Conservation (phyloP, 2,113 vertebrate species). For the Ranitomeya variabilis region DNA sequence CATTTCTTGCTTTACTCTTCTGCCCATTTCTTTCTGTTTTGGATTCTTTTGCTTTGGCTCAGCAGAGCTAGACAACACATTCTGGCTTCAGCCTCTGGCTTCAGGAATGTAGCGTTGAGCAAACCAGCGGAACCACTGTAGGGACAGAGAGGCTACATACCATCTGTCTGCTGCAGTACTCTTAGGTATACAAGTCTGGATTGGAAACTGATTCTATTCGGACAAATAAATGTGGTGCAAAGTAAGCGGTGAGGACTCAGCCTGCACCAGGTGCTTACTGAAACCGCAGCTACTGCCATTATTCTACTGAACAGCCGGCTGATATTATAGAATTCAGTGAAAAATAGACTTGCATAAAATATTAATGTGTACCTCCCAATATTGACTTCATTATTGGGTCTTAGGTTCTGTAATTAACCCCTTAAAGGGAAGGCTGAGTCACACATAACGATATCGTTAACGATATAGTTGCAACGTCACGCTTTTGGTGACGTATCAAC, state of each 20-base stretch:
- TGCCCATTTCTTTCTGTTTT: not conserved
- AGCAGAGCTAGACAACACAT: not conserved
- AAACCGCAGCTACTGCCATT: not conserved
- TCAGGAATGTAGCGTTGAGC: conserved; percentile 35
- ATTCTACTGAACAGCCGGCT: too few species aligned
- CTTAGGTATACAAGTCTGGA: conserved; percentile 17
- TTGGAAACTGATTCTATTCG: conserved; percentile 16
- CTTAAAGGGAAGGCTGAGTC: too few species aligned
- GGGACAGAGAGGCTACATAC: not conserved
- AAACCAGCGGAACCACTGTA: conserved; percentile 3
- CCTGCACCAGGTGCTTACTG: not conserved
- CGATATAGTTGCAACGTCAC: too few species aligned
- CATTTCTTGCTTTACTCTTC: not conserved
- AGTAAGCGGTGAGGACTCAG: not conserved
- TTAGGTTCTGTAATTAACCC: not conserved
- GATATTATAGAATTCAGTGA: not conserved
- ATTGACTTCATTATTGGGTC: not conserved
- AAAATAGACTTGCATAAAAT: not conserved
- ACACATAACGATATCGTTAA: too few species aligned
- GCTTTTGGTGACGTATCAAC: too few species aligned
- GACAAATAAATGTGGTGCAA: not conserved
- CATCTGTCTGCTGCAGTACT: conserved; percentile 57
- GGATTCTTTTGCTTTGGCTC: conserved; percentile 15
- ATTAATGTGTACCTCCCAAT: not conserved
- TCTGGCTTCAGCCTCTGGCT: conserved; percentile 47